Percentiles rank a stretch among this genome's conserved stretches.
phyloP scores from a whole-genome alignment of 2,113 vertebrate genomes.

The Neodon shergylaensis region DNA sequence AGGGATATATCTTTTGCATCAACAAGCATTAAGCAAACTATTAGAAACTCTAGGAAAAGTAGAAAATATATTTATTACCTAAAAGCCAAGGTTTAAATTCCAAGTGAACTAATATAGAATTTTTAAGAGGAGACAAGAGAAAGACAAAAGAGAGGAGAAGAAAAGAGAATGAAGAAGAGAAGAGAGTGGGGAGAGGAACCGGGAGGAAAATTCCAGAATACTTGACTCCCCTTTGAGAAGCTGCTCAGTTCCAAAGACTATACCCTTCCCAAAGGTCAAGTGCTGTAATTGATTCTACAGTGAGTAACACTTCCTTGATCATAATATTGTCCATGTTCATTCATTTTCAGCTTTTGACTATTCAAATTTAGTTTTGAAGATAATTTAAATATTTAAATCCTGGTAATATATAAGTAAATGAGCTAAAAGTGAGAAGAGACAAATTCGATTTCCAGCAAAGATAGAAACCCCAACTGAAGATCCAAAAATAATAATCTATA shows the following conservation, averaged over 20 bases:
- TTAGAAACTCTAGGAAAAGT: slow-evolving; percentile 11
- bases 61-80: background rate
- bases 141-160: background rate
- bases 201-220: too few relatives aligned
- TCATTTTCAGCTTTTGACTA: background rate
- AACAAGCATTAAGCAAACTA: slow-evolving; percentile 6
- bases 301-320: background rate
- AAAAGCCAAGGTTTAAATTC: slow-evolving; percentile 10
- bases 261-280: background rate
- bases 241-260: background rate
- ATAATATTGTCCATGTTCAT: background rate
- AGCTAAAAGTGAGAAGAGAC: background rate
- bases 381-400: background rate
- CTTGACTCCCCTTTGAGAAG: background rate
- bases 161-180: background rate
- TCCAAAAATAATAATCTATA: background rate
- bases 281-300: background rate
- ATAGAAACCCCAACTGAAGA: slow-evolving; percentile 27
- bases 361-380: background rate
- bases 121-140: background rate
- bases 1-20: background rate
- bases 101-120: background rate
- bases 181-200: too few relatives aligned
- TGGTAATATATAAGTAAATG: slow-evolving; percentile 4
- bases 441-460: background rate